These are phyloP conservation scores for Thelaira solivaga DNA, from an alignment of 2,888 invertebrate genomes.

Conservation along the genomic window DNA sequence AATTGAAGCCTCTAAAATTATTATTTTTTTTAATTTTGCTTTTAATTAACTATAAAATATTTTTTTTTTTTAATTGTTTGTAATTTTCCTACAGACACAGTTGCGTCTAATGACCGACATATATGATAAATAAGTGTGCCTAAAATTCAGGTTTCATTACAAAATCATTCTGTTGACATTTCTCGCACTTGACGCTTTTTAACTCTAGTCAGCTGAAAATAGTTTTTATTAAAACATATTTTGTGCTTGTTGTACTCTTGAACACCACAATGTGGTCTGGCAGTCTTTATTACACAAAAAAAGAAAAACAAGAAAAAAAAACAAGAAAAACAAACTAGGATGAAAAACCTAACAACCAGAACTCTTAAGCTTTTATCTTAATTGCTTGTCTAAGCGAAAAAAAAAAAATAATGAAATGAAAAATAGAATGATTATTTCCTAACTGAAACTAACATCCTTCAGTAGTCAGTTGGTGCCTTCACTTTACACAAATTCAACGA, in stretches of 20 bases:
- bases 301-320: not conserved
- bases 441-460: constrained; percentile 52
- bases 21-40: no score
- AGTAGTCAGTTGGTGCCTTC: constrained; percentile 9
- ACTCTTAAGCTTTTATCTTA: constrained; percentile 64
- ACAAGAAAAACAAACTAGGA: not conserved
- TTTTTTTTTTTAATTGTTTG: no score
- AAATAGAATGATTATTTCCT: constrained; percentile 49
- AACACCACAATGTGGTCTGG: not conserved
- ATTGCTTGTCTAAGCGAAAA: constrained; percentile 62
- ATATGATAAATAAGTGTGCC: not conserved
- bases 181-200: not conserved
- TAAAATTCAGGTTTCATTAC: not conserved
- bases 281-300: constrained; percentile 4
- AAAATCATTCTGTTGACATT: constrained; percentile 2
- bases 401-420: constrained; percentile 1
- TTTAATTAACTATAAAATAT: no score
- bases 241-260: not conserved
- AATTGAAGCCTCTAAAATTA: no score
- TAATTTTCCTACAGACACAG: not conserved
- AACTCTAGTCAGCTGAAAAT: no score
- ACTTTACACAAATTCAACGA: not conserved
- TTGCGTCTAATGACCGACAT: not conserved
- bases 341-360: constrained; percentile 34
- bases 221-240: not conserved